Percentiles rank a stretch among this genome's conserved stretches.
phyloP scores from a whole-genome alignment of 1,140 invertebrate genomes.

The Zaprionus inermis region DNA sequence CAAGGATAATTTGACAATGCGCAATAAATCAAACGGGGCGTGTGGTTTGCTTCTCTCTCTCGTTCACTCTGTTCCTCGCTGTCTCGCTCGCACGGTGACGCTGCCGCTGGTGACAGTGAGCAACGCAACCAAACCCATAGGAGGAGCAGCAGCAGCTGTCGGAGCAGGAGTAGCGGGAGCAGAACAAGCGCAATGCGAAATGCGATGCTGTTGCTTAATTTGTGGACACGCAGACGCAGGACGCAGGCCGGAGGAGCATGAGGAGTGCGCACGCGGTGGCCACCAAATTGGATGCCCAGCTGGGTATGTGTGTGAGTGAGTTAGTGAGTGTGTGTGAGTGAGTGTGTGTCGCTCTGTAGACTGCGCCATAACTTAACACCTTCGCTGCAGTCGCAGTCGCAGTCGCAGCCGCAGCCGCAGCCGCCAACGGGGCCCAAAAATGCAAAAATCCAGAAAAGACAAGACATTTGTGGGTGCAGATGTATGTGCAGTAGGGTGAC shows the following conservation, averaged over 20 bases:
- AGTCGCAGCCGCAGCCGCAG: slow-evolving; percentile 48
- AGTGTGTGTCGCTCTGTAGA: slow-evolving; percentile 54
- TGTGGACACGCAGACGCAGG: slow-evolving; percentile 33
- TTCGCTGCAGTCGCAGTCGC: slow-evolving; percentile 55
- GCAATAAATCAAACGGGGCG: slow-evolving; percentile 78
- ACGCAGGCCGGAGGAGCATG: neutral
- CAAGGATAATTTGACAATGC: slow-evolving; percentile 82
- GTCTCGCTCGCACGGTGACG: slow-evolving; percentile 2
- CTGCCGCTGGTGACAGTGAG: slow-evolving; percentile 40
- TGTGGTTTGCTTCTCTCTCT: slow-evolving; percentile 42
- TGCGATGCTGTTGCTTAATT: slow-evolving; percentile 78
- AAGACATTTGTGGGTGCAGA: slow-evolving; percentile 18
- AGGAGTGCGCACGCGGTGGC: slow-evolving; percentile 21
- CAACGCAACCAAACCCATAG: slow-evolving; percentile 57
- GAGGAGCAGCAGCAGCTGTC: neutral
- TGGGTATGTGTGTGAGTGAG: slow-evolving; percentile 17
- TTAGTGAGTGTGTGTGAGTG: neutral
- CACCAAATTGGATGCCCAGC: slow-evolving; percentile 80
- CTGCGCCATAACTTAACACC: slow-evolving; percentile 82
- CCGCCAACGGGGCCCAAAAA: too few species aligned
- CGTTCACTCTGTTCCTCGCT: neutral
- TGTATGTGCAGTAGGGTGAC: slow-evolving; percentile 22
- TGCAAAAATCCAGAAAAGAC: slow-evolving; percentile 35
- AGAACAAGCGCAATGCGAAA: slow-evolving; percentile 52
- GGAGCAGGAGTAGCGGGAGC: neutral